phyloP scores from a whole-genome alignment of 2,888 invertebrate genomes.

The Koerneria pararmatus region DNA sequence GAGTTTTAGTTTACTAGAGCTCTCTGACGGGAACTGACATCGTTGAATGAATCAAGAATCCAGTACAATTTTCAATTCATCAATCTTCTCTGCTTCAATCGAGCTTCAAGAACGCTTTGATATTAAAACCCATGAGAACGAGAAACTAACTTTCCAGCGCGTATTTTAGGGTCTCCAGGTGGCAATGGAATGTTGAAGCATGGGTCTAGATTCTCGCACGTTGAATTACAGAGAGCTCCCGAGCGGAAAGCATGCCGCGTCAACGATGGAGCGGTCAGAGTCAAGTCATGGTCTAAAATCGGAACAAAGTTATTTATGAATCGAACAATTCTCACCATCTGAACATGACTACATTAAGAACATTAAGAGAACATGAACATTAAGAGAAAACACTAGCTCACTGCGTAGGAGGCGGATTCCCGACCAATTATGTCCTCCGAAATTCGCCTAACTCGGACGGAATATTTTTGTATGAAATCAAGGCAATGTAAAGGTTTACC shows the following conservation, averaged over 20 bases:
- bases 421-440: no score
- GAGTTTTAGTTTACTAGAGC: no score
- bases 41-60: no score
- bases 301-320: slow-evolving; percentile 5
- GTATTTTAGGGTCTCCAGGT: slow-evolving; percentile 77
- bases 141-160: slow-evolving; percentile 30
- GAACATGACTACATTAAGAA: background rate
- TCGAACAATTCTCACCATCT: background rate
- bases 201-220: slow-evolving; percentile 87
- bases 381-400: background rate
- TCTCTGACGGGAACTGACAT: no score
- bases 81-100: no score
- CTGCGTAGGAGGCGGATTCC: no score
- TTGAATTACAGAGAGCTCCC: slow-evolving; percentile 62
- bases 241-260: slow-evolving; percentile 50
- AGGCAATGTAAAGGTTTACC: no score
- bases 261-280: slow-evolving; percentile 86
- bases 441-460: no score
- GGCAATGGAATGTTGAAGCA: slow-evolving; percentile 97
- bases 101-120: no score
- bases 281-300: slow-evolving; percentile 84
- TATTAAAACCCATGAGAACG: no score
- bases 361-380: background rate
- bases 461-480: no score
- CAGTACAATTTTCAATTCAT: no score